phyloP scores from a whole-genome alignment of 2,113 vertebrate species.

The Phalacrocorax aristotelis region DNA sequence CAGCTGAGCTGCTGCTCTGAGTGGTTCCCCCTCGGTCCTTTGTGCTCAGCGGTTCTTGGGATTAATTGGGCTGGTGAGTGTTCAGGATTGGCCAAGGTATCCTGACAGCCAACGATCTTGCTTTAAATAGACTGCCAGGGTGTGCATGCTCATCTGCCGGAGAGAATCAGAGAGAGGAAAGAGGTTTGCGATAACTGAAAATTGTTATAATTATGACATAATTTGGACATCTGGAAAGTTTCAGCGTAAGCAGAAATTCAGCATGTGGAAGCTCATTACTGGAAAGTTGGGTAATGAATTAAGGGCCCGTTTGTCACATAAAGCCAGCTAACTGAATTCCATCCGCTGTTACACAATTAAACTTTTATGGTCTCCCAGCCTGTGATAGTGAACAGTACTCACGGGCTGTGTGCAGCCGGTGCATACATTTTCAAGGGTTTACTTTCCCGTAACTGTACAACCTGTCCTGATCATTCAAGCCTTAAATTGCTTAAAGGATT shows the following conservation, averaged over 20 bases:
- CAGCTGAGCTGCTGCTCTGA: neutral
- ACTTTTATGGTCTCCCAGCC: neutral
- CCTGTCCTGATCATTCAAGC: constrained; percentile 45
- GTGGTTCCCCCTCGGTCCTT: neutral
- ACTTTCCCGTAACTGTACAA: constrained; percentile 7
- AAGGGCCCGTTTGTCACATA: neutral
- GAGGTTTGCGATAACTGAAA: constrained; percentile 31
- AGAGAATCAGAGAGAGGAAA: neutral
- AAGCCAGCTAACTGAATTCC: neutral
- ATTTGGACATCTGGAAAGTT: constrained; percentile 53
- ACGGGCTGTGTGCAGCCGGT: neutral
- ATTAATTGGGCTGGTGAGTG: neutral
- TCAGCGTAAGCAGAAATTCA: constrained; percentile 15
- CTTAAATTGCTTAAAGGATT: constrained; percentile 58
- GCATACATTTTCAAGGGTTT: neutral
- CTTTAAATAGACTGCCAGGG: constrained; percentile 5
- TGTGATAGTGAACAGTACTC: neutral
- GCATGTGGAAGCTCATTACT: constrained; percentile 2
- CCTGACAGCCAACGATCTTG: neutral
- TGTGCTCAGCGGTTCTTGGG: neutral
- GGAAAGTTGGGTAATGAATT: constrained; percentile 17
- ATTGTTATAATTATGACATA: constrained; percentile 43
- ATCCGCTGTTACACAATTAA: neutral
- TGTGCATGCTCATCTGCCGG: neutral
- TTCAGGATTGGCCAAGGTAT: constrained; percentile 7